Evolutionary conservation across 1,140 invertebrate species (phyloP), one percentile per base, ranked within the genome.

Genomic region (Stegodyphus dumicola): DNA sequence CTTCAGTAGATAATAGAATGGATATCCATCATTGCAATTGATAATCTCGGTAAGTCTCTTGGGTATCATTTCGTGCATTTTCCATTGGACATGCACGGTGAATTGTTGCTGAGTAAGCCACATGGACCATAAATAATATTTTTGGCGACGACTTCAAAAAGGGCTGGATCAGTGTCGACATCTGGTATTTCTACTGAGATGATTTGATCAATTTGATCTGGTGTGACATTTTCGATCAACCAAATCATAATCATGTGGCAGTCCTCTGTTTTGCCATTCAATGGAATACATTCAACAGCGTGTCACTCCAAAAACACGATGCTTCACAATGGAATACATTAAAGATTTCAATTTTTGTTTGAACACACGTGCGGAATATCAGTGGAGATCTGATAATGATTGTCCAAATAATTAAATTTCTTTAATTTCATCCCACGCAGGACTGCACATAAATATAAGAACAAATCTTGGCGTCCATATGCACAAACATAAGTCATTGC

Each of bases 41-140:
- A 33, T 33, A 33, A 33, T 33, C 33, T 33, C 33, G 33, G 33
- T 33, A 33, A 33, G 33, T 33, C 33, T 33, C 33, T 33, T 33
- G 33, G 3, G 33, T 33, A 33, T 33, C 3, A 33, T 33, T 33
- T 33, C 33, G 33, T 33, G 33, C 33, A 33, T 33, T 33, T 33
- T 3, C 33, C 33, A 33, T 33, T 33, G 3, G 33, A 33, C 33
- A 60, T 60, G 56, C 56, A 60, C 5, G 56, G 56, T 60, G 56
- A 60, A 60, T 60, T 60, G 56, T 60, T 60, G 56, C 5, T 60
- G 56, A 60, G 15, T 60, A 15, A 9, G 56, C 91, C 92, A 89
- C 92, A 93, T 74, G 92, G 92, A 56, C 92, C 92, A 90, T 93
- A 92, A 85, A 92, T 91, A 92, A 92, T 92, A 78, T 91, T 90